Evolutionary conservation across 1,140 invertebrate species (phyloP).

Genomic region (Cryptotermes secundus): DNA sequence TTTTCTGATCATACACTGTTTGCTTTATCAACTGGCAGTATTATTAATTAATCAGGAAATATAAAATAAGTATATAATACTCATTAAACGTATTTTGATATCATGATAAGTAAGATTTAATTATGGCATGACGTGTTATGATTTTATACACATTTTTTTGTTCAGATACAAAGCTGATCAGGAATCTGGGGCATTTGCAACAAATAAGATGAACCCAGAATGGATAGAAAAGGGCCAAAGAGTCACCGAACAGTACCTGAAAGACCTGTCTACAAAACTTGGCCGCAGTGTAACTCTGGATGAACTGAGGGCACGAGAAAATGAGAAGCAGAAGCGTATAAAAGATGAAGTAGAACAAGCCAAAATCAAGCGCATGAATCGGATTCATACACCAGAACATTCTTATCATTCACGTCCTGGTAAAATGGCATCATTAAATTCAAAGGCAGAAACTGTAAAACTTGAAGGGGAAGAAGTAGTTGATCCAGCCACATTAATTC

Average conservation of each 20-base stretch:
- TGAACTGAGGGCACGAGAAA: conserved; percentile 31
- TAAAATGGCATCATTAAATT: conserved; percentile 10
- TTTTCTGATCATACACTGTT: background rate
- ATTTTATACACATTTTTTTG: background rate
- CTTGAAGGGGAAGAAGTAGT: conserved; percentile 2
- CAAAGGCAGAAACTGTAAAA: background rate
- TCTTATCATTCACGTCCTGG: background rate
- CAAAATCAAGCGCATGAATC: conserved; percentile 2
- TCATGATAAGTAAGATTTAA: background rate
- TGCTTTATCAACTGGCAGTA: too few relatives aligned
- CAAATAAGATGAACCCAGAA: background rate
- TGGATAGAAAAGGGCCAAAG: conserved; percentile 32
- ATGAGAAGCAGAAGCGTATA: conserved; percentile 28
- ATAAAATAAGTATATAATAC: background rate
- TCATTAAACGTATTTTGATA: background rate
- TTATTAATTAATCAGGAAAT: background rate
- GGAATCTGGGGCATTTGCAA: conserved; percentile 17
- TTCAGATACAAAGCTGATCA: conserved; percentile 25
- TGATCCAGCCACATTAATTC: background rate
- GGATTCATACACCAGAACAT: background rate
- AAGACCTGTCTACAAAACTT: conserved; percentile 32
- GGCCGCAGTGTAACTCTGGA: conserved; percentile 31
- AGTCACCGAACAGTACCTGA: conserved; percentile 31
- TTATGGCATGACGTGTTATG: too few relatives aligned
- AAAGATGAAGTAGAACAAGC: conserved; percentile 26